A percentile compares a stretch with the other conserved stretches of the same genome.
Evolutionary conservation across 2,797 vertebrate species (phyloP).

Genomic region (Eidolon dupreanum): DNA sequence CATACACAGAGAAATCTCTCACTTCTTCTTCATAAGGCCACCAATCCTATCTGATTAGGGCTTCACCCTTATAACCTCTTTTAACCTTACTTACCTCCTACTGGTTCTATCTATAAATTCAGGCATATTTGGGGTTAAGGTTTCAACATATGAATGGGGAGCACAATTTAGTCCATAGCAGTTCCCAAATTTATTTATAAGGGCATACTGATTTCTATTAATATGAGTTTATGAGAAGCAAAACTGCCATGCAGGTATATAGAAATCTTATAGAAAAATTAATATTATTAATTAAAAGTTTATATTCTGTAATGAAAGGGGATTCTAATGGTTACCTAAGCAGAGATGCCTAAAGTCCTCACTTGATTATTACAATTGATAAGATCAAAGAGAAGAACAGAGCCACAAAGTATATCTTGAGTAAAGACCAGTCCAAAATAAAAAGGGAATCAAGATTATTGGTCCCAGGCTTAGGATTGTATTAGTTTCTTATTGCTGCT

Average conservation of each 20-base stretch:
- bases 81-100: not conserved
- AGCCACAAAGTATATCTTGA: not conserved
- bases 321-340: not conserved
- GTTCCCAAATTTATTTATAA: not conserved
- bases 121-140: not conserved
- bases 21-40: not conserved
- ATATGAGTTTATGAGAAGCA: not conserved
- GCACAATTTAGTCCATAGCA: not conserved
- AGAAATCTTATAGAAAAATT: not conserved
- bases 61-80: not conserved
- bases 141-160: not conserved
- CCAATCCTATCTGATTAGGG: not conserved
- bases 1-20: not conserved
- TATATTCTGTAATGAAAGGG: not conserved
- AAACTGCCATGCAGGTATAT: not conserved
- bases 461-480: not conserved
- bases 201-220: not conserved
- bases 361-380: not conserved
- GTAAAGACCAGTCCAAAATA: not conserved
- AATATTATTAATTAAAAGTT: not conserved
- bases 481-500: not conserved
- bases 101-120: not conserved
- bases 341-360: not conserved
- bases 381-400: not conserved
- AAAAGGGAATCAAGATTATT: not conserved